Conservation (phyloP, 23 tunicate species). For the Trididemnum miniatum region DNA sequence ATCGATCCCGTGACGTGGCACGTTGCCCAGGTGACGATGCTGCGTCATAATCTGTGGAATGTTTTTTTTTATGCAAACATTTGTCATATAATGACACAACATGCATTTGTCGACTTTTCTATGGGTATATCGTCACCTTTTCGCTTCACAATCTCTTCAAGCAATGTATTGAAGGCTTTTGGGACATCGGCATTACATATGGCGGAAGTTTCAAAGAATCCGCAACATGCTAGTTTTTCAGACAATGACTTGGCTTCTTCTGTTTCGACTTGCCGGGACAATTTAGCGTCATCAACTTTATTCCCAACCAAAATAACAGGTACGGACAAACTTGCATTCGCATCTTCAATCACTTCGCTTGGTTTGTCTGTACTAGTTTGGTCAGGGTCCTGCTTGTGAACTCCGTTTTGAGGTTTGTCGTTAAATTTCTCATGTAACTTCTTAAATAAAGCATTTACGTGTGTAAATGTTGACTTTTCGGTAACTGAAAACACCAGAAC, state of each 20-base stretch:
- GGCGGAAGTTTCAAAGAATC: conserved; percentile 84
- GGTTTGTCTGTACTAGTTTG: conserved; percentile 40
- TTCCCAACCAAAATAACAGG: conserved; percentile 82
- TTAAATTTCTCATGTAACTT: conserved; percentile 20
- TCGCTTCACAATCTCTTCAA: conserved; percentile 17
- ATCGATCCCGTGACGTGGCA: no score
- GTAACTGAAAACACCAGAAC: conserved; percentile 39
- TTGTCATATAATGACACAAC: conserved; percentile 37
- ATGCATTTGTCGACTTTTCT: conserved; percentile 9
- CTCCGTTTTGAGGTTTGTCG: neutral
- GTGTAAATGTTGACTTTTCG: conserved; percentile 46
- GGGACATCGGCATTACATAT: conserved; percentile 83
- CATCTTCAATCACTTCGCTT: neutral
- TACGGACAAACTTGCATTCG: conserved; percentile 1
- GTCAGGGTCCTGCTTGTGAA: neutral
- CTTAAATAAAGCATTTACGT: conserved; percentile 25
- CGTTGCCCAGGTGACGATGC: no score
- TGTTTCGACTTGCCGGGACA: conserved; percentile 48
- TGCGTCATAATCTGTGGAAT: no score
- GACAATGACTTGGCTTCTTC: conserved; percentile 57
- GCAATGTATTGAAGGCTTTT: conserved; percentile 55
- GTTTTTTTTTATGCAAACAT: no score
- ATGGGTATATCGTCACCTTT: neutral
- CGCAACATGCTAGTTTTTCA: conserved; percentile 48
- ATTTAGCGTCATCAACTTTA: conserved; percentile 89